Conservation (phyloP, 2,888 invertebrate species). For the Eurytoma adleriae region DNA sequence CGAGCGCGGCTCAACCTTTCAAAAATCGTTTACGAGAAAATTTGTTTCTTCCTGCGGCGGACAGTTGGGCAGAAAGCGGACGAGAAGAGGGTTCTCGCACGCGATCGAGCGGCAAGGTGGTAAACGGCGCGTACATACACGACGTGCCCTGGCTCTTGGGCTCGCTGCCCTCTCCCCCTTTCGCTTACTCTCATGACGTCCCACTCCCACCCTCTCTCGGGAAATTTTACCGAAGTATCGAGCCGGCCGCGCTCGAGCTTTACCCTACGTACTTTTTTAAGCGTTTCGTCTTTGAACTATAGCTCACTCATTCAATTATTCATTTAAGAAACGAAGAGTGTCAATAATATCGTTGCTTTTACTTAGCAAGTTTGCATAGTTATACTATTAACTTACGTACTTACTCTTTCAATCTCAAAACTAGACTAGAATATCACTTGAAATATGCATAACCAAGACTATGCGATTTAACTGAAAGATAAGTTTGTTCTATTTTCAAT, state of each 20-base stretch:
- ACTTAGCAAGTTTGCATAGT: too few species aligned
- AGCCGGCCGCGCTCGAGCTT: not conserved
- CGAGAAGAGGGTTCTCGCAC: not conserved
- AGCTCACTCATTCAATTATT: slow-evolving; percentile 12
- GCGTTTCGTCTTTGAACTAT: not conserved
- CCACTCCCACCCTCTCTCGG: not conserved
- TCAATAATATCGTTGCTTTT: too few species aligned
- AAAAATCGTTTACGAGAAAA: slow-evolving; percentile 63
- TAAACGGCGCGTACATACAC: slow-evolving; percentile 20
- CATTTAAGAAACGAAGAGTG: not conserved
- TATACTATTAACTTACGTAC: too few species aligned
- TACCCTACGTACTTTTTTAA: not conserved
- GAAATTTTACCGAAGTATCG: slow-evolving; percentile 12
- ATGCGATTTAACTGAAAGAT: too few species aligned
- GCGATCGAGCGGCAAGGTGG: slow-evolving; percentile 31
- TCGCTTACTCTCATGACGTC: too few species aligned
- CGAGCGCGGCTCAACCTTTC: slow-evolving; percentile 51
- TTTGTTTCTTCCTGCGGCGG: slow-evolving; percentile 61
- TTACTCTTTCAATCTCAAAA: too few species aligned
- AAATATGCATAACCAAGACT: too few species aligned
- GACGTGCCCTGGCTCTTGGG: not conserved
- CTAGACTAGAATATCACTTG: too few species aligned
- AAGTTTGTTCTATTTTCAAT: too few species aligned
- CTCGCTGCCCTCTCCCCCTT: not conserved
- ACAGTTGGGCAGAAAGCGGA: slow-evolving; percentile 15